Evolutionary conservation across 2,888 invertebrate species (phyloP), one percentile per base, ranked within the genome.

Genomic region (Drosophila testacea): DNA sequence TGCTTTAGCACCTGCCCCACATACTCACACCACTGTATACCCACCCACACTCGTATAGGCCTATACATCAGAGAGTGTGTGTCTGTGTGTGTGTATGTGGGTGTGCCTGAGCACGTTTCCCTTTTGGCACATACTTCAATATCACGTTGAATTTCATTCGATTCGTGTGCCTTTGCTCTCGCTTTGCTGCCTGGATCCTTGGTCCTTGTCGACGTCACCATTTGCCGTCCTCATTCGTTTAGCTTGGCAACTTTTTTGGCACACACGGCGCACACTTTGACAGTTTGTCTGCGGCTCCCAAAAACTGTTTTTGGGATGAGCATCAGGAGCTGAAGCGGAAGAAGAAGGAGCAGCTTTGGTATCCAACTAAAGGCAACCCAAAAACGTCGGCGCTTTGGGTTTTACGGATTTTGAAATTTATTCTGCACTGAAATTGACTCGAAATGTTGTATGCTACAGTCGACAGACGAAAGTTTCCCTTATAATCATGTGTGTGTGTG

Each of bases 71-170:
- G 22, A 22, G 22, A 22, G 22, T 51, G 56, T 42, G 64, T 57
- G 52, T 63, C 46, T 52, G 48, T 57, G 59, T 59, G 22, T 59
- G 38, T 48, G 16, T 6, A 10, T 10, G 65, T 67, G 65, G 60
- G 65, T 57, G 64, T 64, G 67, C 50, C 66, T 56, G 72, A 56
- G 77, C 86, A 80, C 78, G 86, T 88, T 80, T 88, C 68, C 71
- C 84, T 83, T 86, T 89, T 89, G 86, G 88, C 89, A 89, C 89
- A 83, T 85, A 89, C 89, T 85, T 85, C 89, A 88, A 89, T 85
- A 83, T 81, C 78, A 85, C 83, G 88, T 83, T 80, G 88, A 80
- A 89, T 89, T 88, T 81, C 83, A 85, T 86, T 89, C 86, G 87
- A 86, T 83, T 86, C 78, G 74, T 74, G 69, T 54, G 61, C 61